These are phyloP conservation scores for Melanaphis sacchari DNA, from an alignment of 1,140 invertebrate species.

Conservation along the genomic window DNA sequence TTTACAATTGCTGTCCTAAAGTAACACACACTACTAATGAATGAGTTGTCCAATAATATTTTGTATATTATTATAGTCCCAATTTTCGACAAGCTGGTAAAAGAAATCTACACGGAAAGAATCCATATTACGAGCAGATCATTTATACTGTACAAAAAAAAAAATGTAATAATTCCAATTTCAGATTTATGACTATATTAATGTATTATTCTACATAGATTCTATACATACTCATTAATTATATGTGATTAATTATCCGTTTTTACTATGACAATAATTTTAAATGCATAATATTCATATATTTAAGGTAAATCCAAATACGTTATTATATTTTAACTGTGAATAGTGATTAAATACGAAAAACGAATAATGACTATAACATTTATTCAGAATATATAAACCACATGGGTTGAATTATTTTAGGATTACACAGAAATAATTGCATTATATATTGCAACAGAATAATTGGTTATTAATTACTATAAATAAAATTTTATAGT, in stretches of 20 bases:
- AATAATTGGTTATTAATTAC: not conserved
- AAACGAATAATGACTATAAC: not conserved
- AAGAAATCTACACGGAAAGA: too few species aligned
- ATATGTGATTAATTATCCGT: not conserved
- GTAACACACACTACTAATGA: too few species aligned
- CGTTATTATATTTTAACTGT: not conserved
- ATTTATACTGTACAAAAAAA: not conserved
- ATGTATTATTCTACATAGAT: not conserved
- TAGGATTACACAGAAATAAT: not conserved
- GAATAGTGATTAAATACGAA: not conserved
- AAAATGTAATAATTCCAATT: not conserved
- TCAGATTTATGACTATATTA: not conserved
- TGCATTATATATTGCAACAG: not conserved
- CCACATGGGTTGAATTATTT: not conserved
- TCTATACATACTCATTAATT: not conserved
- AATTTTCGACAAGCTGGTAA: too few species aligned
- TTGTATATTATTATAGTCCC: too few species aligned
- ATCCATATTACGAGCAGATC: too few species aligned
- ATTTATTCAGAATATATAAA: not conserved
- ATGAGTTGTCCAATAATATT: too few species aligned
- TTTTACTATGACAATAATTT: not conserved
- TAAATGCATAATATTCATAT: not conserved
- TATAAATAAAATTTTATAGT: not conserved
- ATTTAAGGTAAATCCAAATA: not conserved
- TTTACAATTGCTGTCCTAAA: too few species aligned